A percentile compares a stretch with the other conserved stretches of the same genome.
Conservation (phyloP, 2,113 vertebrate species). For the Tautogolabrus adspersus region DNA sequence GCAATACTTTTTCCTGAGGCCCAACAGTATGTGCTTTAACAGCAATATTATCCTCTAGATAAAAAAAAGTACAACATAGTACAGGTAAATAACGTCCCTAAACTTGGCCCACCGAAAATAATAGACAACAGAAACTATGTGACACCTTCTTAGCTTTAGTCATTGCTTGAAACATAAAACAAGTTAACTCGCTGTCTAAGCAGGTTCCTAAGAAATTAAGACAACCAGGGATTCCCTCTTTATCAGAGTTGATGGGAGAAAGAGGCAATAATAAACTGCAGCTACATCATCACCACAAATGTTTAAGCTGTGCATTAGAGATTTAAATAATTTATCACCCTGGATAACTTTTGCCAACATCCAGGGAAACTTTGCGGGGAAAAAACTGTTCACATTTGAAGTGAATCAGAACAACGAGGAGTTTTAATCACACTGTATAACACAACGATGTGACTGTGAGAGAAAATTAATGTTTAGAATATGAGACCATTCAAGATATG, state of each 20-base stretch:
- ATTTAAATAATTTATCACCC: constrained; percentile 23
- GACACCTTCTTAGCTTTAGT: constrained; percentile 22
- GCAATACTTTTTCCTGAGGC: constrained; percentile 7
- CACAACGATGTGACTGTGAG: no score
- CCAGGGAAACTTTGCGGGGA: constrained; percentile 27
- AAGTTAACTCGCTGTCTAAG: neutral
- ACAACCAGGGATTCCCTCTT: constrained; percentile 30
- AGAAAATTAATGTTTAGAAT: neutral
- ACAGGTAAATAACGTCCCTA: constrained; percentile 1
- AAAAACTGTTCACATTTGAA: constrained; percentile 21
- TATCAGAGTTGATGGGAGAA: constrained; percentile 7
- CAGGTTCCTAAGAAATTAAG: constrained; percentile 10
- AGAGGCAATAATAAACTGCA: constrained; percentile 44
- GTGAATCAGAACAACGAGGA: neutral
- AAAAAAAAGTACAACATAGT: neutral
- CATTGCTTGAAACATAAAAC: constrained; percentile 14
- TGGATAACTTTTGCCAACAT: constrained; percentile 13
- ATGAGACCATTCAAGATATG: constrained; percentile 8
- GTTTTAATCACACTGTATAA: constrained; percentile 2
- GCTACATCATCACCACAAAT: constrained; percentile 12
- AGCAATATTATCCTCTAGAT: neutral
- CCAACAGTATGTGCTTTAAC: constrained; percentile 2
- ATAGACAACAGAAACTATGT: neutral
- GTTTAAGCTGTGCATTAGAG: neutral
- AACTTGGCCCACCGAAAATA: neutral